Percentiles rank a stretch among this genome's conserved stretches.
Evolutionary conservation across 2,888 invertebrate species (phyloP).

Genomic region (Eulithis prunata): DNA sequence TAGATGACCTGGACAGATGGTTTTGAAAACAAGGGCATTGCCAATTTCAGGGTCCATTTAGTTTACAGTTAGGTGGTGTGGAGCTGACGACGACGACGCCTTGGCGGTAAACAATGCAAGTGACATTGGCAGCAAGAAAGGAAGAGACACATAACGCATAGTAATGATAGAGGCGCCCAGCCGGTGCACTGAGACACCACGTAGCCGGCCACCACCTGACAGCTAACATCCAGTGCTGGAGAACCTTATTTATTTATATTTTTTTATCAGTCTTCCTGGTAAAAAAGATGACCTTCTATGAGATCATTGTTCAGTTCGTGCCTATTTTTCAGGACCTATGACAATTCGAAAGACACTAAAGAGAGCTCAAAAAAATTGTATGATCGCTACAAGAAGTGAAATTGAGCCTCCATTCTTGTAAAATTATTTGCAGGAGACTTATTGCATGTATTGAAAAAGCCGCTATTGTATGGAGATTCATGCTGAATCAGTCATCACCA

Average conservation of each 20-base stretch:
- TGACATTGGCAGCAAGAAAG: conserved; percentile 82
- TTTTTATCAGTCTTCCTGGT: too few relatives aligned
- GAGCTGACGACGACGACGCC: conserved; percentile 49
- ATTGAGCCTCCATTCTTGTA: too few relatives aligned
- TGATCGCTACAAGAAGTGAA: too few relatives aligned
- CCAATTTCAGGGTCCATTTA: conserved; percentile 82
- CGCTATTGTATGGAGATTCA: conserved; percentile 14
- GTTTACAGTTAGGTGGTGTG: conserved; percentile 74
- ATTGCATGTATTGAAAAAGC: neutral
- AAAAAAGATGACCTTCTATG: conserved; percentile 18
- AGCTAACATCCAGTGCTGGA: conserved; percentile 31
- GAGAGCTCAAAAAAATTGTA: too few relatives aligned
- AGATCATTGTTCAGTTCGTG: neutral
- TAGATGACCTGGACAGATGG: conserved; percentile 38
- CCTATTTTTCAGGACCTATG: too few relatives aligned
- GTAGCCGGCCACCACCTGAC: conserved; percentile 41
- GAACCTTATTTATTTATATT: conserved; percentile 9
- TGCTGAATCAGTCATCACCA: conserved; percentile 3
- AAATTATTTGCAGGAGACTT: too few relatives aligned
- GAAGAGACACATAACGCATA: conserved; percentile 76
- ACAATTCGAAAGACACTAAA: too few relatives aligned
- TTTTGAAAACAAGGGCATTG: conserved; percentile 74
- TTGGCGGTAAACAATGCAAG: conserved; percentile 72
- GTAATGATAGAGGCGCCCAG: conserved; percentile 62
- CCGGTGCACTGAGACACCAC: conserved; percentile 45